Percentiles rank a stretch among this genome's conserved stretches.
These are phyloP conservation scores for Bradypodion pumilum DNA, from an alignment of 2,797 vertebrate genomes.

Conservation along the genomic window DNA sequence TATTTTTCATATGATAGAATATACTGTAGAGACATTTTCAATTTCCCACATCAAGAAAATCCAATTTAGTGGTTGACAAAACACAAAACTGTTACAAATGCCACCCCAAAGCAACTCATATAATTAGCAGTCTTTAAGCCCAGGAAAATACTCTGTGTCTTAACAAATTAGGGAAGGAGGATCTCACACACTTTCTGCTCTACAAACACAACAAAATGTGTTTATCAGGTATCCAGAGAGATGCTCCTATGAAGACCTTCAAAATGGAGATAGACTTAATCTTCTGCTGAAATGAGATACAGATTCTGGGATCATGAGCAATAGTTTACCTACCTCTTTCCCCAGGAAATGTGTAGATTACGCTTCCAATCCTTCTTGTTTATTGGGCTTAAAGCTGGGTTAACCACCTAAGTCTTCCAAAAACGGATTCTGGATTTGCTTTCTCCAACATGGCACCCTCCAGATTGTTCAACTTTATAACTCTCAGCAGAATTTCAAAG, in stretches of 20 bases:
- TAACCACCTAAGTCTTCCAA: no score
- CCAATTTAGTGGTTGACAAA: not conserved
- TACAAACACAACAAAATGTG: not conserved
- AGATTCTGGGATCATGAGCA: not conserved
- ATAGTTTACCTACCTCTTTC: not conserved
- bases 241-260: not conserved
- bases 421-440: no score
- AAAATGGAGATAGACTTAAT: not conserved
- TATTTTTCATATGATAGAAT: no score
- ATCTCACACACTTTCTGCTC: not conserved
- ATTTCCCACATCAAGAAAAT: conserved; percentile 8
- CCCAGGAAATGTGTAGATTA: not conserved
- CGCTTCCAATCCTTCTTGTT: no score
- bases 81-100: not conserved
- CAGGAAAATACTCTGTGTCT: not conserved
- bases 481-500: not conserved
- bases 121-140: not conserved
- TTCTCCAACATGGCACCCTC: not conserved
- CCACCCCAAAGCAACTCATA: not conserved
- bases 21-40: not conserved
- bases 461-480: not conserved
- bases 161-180: not conserved
- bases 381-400: no score
- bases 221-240: not conserved
- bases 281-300: not conserved